Conservation (phyloP, 2,888 invertebrate genomes). For the Molanna angustata region DNA sequence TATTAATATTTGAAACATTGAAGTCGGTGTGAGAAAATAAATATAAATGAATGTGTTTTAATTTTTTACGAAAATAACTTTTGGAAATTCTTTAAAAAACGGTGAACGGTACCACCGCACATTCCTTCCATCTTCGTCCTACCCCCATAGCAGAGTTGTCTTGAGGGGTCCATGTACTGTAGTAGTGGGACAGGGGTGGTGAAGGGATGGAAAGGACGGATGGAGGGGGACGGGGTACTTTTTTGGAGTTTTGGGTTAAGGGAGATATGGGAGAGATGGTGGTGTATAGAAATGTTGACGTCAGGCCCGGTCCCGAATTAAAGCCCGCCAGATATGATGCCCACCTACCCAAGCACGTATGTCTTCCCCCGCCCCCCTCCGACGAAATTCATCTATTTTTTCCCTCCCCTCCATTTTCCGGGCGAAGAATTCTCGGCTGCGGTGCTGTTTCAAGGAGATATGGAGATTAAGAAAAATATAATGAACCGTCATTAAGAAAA, state of each 20-base stretch:
- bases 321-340: slow-evolving; percentile 26
- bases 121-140: slow-evolving; percentile 7
- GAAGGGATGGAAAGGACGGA: background rate
- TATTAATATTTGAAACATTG: no score
- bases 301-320: slow-evolving; percentile 31
- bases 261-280: slow-evolving; percentile 40
- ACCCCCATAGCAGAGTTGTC: slow-evolving; percentile 19
- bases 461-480: slow-evolving; percentile 22
- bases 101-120: slow-evolving; percentile 8
- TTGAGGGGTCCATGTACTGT: slow-evolving; percentile 15
- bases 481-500: slow-evolving; percentile 20
- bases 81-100: no score
- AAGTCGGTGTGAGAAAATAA: no score
- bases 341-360: slow-evolving; percentile 20
- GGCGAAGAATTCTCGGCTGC: slow-evolving; percentile 6
- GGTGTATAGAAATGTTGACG: slow-evolving; percentile 37
- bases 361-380: slow-evolving; percentile 12
- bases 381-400: slow-evolving; percentile 21
- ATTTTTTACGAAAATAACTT: no score
- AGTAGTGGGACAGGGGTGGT: background rate
- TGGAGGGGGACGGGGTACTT: slow-evolving; percentile 29
- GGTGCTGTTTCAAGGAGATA: slow-evolving; percentile 20
- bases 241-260: slow-evolving; percentile 8
- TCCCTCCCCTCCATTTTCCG: slow-evolving; percentile 7
- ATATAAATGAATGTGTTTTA: no score